phyloP scores from a whole-genome alignment of 2,888 invertebrate genomes.

The Papilio gigon region DNA sequence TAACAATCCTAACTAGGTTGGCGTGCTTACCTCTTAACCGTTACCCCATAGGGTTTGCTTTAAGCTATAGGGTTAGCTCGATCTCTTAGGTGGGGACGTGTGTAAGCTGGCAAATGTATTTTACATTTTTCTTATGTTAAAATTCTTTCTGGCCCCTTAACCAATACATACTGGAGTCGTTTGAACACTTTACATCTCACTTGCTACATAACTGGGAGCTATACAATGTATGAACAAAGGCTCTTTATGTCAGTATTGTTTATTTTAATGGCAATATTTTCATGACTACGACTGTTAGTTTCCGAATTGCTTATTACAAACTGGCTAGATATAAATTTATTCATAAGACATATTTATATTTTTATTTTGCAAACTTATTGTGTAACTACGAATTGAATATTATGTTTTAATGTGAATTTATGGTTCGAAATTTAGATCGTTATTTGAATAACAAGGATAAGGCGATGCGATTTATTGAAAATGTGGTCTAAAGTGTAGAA shows the following conservation, averaged over 20 bases:
- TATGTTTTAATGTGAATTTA: constrained; percentile 24
- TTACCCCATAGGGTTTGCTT: too few relatives aligned
- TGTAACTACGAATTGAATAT: constrained; percentile 13
- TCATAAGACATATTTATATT: constrained; percentile 41
- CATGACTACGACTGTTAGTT: constrained; percentile 51
- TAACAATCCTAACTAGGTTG: too few relatives aligned
- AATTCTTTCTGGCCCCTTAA: not conserved
- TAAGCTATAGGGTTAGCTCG: not conserved
- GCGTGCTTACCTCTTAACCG: too few relatives aligned
- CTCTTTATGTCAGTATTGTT: constrained; percentile 53
- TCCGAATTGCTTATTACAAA: constrained; percentile 48
- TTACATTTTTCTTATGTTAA: not conserved
- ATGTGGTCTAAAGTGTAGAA: not conserved
- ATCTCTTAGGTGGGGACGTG: not conserved
- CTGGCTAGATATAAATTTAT: constrained; percentile 46
- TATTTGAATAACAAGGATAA: constrained; percentile 39
- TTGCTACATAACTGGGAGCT: constrained; percentile 38
- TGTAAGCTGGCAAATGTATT: not conserved
- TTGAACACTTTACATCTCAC: not conserved
- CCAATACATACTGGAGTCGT: not conserved
- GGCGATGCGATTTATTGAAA: not conserved
- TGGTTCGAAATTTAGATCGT: constrained; percentile 27
- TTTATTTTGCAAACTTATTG: constrained; percentile 3
- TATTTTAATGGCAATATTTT: constrained; percentile 53
- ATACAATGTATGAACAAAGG: constrained; percentile 53